Evolutionary conservation across 2,113 vertebrate species (phyloP).

Genomic region (Saccopteryx leptura): DNA sequence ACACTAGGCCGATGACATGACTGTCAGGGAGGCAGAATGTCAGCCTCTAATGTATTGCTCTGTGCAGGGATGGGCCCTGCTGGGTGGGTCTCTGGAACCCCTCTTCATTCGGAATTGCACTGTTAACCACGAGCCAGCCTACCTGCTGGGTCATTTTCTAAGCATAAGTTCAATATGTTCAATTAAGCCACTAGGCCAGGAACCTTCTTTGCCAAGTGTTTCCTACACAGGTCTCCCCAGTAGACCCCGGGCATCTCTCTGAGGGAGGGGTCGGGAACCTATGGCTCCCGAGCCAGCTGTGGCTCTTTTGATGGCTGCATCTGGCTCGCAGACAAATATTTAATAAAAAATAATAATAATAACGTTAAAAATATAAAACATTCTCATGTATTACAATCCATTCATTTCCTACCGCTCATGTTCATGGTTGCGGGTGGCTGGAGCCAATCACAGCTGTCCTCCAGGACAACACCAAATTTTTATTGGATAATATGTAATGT

Average conservation of each 20-base stretch:
- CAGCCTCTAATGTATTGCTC: background rate
- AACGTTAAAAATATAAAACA: too few relatives aligned
- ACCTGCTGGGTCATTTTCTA: background rate
- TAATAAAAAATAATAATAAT: too few relatives aligned
- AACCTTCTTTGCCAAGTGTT: background rate
- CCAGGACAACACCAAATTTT: too few relatives aligned
- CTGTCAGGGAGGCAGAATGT: background rate
- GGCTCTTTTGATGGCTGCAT: too few relatives aligned
- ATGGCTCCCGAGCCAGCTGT: too few relatives aligned
- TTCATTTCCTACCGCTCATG: too few relatives aligned
- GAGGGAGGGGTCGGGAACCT: background rate
- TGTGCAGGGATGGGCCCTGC: rapidly evolving
- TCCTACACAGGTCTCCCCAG: background rate
- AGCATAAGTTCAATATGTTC: background rate
- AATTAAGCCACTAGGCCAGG: background rate
- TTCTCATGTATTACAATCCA: too few relatives aligned
- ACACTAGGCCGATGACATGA: too few relatives aligned
- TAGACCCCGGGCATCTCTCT: background rate
- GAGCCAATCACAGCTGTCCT: too few relatives aligned
- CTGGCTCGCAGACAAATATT: too few relatives aligned
- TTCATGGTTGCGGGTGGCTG: too few relatives aligned
- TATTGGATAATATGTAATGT: too few relatives aligned
- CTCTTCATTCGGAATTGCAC: background rate
- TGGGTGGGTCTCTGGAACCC: background rate
- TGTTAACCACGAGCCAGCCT: background rate